Conservation (phyloP, 2,797 vertebrate species). For the Phyllotis vaccarum region DNA sequence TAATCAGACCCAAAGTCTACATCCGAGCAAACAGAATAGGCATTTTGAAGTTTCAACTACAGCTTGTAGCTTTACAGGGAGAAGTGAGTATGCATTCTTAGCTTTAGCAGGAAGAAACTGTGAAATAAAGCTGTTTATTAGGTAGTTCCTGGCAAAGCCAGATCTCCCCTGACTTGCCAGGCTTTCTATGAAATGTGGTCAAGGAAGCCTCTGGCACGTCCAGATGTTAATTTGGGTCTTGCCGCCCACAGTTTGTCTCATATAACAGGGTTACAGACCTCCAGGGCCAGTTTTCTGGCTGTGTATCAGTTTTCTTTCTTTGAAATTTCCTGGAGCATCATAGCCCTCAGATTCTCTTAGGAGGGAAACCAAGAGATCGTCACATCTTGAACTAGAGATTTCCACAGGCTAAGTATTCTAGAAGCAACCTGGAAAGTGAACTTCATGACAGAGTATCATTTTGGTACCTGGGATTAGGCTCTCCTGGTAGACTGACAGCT, state of each 20-base stretch:
- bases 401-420: not conserved
- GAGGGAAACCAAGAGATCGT: not conserved
- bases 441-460: accelerated
- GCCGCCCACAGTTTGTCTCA: not conserved
- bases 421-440: not conserved
- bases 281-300: not conserved
- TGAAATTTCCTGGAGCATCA: not conserved
- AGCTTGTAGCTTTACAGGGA: constrained; percentile 36
- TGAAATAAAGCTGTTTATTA: not conserved
- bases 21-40: not conserved
- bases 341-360: not conserved
- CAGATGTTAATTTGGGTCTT: not conserved
- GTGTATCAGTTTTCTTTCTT: not conserved
- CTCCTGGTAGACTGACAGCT: not conserved
- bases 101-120: not conserved
- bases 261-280: not conserved
- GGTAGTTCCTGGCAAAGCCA: not conserved
- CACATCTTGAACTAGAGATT: not conserved
- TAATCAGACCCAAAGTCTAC: not conserved
- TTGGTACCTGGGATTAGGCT: not conserved
- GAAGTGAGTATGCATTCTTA: not conserved
- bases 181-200: not conserved
- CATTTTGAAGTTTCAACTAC: not conserved
- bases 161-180: not conserved
- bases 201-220: not conserved